phyloP scores from a whole-genome alignment of 2,797 vertebrate genomes.

The Xiphorhynchus erythropygius region DNA sequence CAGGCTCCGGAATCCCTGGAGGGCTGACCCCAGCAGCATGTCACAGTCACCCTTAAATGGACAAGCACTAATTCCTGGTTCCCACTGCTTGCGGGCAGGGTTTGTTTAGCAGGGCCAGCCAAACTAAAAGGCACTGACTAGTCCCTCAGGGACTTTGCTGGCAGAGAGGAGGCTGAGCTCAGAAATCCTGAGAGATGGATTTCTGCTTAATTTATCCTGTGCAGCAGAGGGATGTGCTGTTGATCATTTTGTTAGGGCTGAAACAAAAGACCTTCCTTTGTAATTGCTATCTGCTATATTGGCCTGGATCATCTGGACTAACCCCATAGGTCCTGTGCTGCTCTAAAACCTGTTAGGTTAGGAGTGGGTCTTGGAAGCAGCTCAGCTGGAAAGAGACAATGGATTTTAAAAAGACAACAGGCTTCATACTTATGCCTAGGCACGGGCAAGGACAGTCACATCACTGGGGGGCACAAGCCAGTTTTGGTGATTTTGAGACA shows the following conservation, averaged over 20 bases:
- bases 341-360: background rate
- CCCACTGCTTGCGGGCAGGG: background rate
- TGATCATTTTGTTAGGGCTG: background rate
- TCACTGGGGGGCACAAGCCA: background rate
- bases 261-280: background rate
- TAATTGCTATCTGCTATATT: background rate
- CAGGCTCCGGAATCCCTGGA: background rate
- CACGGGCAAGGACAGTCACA: background rate
- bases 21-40: background rate
- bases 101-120: background rate
- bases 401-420: background rate
- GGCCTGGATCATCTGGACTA: background rate
- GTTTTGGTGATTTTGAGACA: background rate
- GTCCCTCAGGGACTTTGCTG: background rate
- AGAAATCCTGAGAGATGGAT: background rate
- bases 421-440: background rate
- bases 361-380: background rate
- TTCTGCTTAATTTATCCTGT: conserved; percentile 10
- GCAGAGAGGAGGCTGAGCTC: background rate
- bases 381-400: background rate
- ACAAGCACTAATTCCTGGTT: background rate
- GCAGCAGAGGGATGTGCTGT: background rate
- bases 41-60: background rate
- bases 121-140: background rate
- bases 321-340: background rate